Percentiles rank a stretch among this genome's conserved stretches.
phyloP scores from a whole-genome alignment of 92 coral and sea anemone genomes.

The Parazoanthus swiftii region DNA sequence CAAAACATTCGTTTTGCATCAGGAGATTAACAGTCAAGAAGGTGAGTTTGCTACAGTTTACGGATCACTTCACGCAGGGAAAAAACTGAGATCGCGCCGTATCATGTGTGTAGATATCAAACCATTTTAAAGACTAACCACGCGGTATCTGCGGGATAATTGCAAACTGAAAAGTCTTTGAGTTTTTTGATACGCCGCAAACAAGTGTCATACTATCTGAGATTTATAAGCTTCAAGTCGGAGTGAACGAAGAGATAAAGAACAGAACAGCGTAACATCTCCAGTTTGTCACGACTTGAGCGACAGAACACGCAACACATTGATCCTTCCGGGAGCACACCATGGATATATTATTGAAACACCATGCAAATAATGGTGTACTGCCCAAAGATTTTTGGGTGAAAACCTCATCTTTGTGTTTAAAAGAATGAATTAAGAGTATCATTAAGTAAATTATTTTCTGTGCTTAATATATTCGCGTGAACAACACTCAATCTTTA shows the following conservation, averaged over 20 bases:
- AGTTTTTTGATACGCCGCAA: background rate
- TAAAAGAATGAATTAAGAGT: no score
- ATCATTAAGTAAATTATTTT: no score
- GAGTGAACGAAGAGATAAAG: background rate
- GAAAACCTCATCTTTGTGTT: no score
- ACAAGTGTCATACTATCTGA: background rate
- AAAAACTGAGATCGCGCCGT: no score
- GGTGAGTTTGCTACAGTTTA: slow-evolving; percentile 39
- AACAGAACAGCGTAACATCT: background rate
- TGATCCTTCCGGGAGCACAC: no score
- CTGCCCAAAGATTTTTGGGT: no score
- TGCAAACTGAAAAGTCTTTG: background rate
- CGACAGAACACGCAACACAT: no score
- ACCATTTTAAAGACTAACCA: background rate
- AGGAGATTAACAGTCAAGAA: slow-evolving; percentile 50
- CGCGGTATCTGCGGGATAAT: background rate
- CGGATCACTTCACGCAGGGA: background rate
- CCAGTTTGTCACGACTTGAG: background rate
- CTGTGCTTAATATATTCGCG: no score
- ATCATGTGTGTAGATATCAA: background rate
- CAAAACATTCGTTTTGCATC: slow-evolving; percentile 61
- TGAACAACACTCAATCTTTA: no score
- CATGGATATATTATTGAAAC: no score
- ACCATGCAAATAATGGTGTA: no score
- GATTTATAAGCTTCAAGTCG: background rate